Percentiles rank a stretch among this genome's conserved stretches.
These are phyloP conservation scores for Mirza zaza DNA, from an alignment of 2,113 vertebrate species.

Conservation along the genomic window DNA sequence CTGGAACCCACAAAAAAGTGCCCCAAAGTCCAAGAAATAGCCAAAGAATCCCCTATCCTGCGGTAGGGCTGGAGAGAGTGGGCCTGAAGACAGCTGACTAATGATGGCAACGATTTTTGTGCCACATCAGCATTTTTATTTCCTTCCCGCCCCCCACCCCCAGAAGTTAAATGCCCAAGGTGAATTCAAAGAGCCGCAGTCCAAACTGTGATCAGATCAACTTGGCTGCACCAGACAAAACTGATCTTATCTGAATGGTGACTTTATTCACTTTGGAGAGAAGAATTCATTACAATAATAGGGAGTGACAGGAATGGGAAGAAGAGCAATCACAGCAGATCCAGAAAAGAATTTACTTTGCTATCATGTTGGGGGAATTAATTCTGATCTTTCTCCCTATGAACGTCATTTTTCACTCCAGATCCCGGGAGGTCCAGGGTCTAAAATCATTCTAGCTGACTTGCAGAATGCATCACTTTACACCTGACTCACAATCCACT, in stretches of 20 bases:
- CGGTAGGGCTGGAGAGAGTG: neutral
- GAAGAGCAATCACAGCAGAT: conserved; percentile 67
- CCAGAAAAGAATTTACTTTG: conserved; percentile 77
- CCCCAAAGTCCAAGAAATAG: neutral
- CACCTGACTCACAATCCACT: conserved; percentile 66
- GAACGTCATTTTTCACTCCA: conserved; percentile 79
- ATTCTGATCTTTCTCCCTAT: conserved; percentile 71
- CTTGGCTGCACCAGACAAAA: conserved; percentile 80
- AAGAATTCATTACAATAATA: conserved; percentile 82
- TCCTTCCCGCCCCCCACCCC: conserved; percentile 58
- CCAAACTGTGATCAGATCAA: conserved; percentile 81
- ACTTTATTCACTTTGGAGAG: conserved; percentile 82
- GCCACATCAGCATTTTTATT: conserved; percentile 69
- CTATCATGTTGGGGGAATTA: conserved; percentile 76
- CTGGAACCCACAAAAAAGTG: neutral
- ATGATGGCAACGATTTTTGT: conserved; percentile 40
- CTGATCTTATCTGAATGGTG: conserved; percentile 84
- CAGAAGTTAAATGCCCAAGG: conserved; percentile 79
- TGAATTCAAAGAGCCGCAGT: conserved; percentile 80
- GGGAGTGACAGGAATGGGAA: conserved; percentile 77
- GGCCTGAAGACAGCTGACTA: conserved; percentile 49
- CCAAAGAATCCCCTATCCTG: neutral
- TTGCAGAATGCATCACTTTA: conserved; percentile 62
- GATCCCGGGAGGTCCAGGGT: conserved; percentile 59
- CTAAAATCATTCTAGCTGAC: conserved; percentile 69